These are phyloP conservation scores for Dromius quadrimaculatus DNA, from an alignment of 2,888 invertebrate genomes.

Conservation along the genomic window DNA sequence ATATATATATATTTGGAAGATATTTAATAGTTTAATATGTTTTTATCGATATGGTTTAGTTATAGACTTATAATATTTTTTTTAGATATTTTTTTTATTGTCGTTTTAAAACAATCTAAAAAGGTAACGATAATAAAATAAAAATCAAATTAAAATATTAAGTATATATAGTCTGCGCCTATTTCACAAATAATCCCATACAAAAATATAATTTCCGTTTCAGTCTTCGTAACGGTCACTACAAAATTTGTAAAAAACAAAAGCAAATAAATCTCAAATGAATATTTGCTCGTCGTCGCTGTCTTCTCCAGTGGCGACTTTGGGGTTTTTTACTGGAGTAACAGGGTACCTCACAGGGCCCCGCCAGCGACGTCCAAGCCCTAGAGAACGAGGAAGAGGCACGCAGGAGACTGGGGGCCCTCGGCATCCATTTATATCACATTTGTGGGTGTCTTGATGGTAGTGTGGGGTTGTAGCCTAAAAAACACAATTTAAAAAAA, in stretches of 20 bases:
- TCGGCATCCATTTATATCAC: too few relatives aligned
- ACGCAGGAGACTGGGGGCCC: constrained; percentile 63
- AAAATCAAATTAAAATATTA: constrained; percentile 3
- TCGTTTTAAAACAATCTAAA: background rate
- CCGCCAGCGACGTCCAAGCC: constrained; percentile 72
- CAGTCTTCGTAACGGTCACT: constrained; percentile 42
- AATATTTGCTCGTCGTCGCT: constrained; percentile 76
- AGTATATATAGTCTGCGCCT: constrained; percentile 46
- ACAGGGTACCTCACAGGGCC: constrained; percentile 76
- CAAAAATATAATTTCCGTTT: constrained; percentile 45
- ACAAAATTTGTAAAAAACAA: constrained; percentile 17
- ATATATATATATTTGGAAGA: constrained; percentile 9
- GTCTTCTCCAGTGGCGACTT: constrained; percentile 66
- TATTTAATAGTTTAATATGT: constrained; percentile 20
- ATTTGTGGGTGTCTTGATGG: background rate
- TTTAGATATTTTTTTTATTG: constrained; percentile 21
- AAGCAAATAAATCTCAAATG: constrained; percentile 65
- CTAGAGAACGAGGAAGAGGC: constrained; percentile 72
- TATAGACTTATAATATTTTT: background rate
- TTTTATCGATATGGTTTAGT: constrained; percentile 31
- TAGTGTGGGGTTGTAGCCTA: background rate
- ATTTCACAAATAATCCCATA: constrained; percentile 41
- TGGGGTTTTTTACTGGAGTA: constrained; percentile 72
- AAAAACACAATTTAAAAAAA: too few relatives aligned
- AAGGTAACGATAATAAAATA: background rate